Evolutionary conservation across 2,113 vertebrate genomes (phyloP), one percentile per base, ranked within the genome.

Genomic region (Petroica traversi): DNA sequence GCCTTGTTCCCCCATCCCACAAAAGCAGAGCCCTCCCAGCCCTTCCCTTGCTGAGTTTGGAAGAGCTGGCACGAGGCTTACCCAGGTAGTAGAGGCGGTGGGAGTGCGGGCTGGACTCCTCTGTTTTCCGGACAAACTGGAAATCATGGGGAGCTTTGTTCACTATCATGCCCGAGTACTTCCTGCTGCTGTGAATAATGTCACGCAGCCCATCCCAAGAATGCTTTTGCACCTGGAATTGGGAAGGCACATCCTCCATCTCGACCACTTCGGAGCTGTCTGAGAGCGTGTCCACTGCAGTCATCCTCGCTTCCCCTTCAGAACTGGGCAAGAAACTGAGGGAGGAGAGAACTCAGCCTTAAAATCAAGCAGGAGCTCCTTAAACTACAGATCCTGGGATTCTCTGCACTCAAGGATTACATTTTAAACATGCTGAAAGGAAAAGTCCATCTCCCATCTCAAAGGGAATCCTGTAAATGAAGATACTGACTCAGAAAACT

Each of bases 91-190:
- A 99, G 57, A 99, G 98, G 58, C 99, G 99, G 64, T 99, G 99
- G 6, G 99, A 99, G 85, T 99, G 99, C 3, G 98, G 98, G 61
- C 98, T 98, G 13, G 97, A 96, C 80, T 99, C 98, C 5, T 99
- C 99, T 0, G 98, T 98, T 94, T 99, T 99, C 96, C 97, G 98
- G 89, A 99, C 98, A 34, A 99, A 99, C 96, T 99, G 99, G 98
- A 99, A 99, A 95, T 99, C 99, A 20, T 99, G 99, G 1, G 99
- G 99, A 4, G 99, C 99, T 97, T 99, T 99, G 98, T 97, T 99
- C 85, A 98, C 98, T 16, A 99, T 98, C 96, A 99, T 98, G 57
- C 99, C 99, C 0, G 98, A 99, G 95, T 99, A 98, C 97, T 99
- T 99, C 97, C 99, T 99, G 98, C 99, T 99, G 97, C 98, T 98